A percentile compares a stretch with the other conserved stretches of the same genome.
Conservation (phyloP, 2,113 vertebrate genomes). For the Pyrgilauda ruficollis region DNA sequence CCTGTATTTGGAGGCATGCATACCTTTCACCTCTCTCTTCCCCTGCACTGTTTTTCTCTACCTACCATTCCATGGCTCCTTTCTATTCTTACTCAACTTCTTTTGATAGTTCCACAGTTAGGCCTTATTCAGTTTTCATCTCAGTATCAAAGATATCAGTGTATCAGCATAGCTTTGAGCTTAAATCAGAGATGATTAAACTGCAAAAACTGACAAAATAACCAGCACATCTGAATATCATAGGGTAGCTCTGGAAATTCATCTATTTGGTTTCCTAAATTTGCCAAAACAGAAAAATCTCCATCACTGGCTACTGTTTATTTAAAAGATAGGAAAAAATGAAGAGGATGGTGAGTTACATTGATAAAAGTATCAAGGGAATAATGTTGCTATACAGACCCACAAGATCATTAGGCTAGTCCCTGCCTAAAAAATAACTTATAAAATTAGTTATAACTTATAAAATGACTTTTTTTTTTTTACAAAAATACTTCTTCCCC, state of each 20-base stretch:
- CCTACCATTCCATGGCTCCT: fast-evolving
- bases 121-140: neutral
- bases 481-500: neutral
- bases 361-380: neutral
- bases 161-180: neutral
- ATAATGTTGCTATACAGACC: neutral
- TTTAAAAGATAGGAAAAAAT: neutral
- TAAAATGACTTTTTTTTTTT: neutral
- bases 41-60: neutral
- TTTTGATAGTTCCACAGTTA: neutral
- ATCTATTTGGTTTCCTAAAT: neutral
- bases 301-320: neutral
- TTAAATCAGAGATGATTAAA: neutral
- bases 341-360: neutral
- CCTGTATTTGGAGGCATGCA: fast-evolving
- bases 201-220: neutral
- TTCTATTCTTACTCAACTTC: neutral
- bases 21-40: neutral
- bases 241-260: neutral
- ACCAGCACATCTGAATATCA: neutral
- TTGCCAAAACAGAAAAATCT: neutral
- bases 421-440: neutral
- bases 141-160: neutral
- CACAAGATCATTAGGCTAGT: neutral
- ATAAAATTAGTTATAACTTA: neutral